Evolutionary conservation across 2,113 vertebrate species (phyloP).

Genomic region (Hemiprocne comata): DNA sequence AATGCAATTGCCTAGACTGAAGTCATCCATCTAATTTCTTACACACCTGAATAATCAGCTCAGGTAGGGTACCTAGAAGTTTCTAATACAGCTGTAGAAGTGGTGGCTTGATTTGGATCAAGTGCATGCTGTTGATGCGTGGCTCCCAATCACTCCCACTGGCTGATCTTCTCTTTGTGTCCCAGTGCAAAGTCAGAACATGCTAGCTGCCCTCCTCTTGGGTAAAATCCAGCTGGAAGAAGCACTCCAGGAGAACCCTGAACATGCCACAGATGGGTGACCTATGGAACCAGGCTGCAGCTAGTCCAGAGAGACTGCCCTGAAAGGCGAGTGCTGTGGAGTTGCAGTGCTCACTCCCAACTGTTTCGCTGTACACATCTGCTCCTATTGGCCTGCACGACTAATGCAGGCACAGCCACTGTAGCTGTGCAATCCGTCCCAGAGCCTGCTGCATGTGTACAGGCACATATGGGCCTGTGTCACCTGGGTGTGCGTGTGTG

Average conservation of each 20-base stretch:
- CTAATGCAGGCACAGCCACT: slow-evolving; percentile 50
- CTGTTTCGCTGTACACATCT: slow-evolving; percentile 13
- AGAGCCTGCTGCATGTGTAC: not conserved
- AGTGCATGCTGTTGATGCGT: rapidly evolving
- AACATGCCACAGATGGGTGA: not conserved
- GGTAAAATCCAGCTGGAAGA: not conserved
- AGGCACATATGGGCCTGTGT: rapidly evolving
- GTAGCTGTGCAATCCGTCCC: not conserved
- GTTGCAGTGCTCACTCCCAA: rapidly evolving
- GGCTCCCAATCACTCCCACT: not conserved
- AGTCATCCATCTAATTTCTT: not conserved
- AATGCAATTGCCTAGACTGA: not conserved
- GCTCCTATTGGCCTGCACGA: slow-evolving; percentile 56
- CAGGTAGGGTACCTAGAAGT: not conserved
- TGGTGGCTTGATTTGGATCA: not conserved
- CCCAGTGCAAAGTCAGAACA: rapidly evolving
- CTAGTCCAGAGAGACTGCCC: not conserved
- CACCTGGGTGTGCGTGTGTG: rapidly evolving
- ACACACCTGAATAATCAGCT: not conserved
- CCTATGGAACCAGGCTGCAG: not conserved
- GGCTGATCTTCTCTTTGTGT: rapidly evolving
- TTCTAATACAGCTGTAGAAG: not conserved
- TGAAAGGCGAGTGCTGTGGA: rapidly evolving
- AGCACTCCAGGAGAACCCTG: not conserved
- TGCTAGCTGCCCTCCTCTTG: not conserved